Evolutionary conservation across 2,888 invertebrate species (phyloP).

Genomic region (Amiota mariae): DNA sequence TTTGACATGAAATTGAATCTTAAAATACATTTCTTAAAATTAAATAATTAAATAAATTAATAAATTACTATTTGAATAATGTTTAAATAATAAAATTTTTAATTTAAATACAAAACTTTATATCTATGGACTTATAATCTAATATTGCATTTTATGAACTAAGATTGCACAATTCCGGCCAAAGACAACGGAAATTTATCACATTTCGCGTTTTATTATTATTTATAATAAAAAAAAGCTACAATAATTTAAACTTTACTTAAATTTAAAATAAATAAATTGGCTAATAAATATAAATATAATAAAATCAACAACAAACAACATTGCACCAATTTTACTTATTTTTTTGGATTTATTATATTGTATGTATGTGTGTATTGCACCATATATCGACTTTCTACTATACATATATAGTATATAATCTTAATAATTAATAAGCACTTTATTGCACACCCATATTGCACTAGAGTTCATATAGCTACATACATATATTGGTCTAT

Average conservation of each 20-base stretch:
- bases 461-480: neutral
- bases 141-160: slow-evolving; percentile 44
- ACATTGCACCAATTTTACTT: slow-evolving; percentile 33
- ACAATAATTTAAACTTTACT: slow-evolving; percentile 30
- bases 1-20: too few relatives aligned
- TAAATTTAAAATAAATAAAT: neutral
- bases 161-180: slow-evolving; percentile 73
- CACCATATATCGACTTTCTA: slow-evolving; percentile 24
- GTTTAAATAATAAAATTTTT: neutral
- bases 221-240: slow-evolving; percentile 40
- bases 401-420: too few relatives aligned
- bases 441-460: slow-evolving; percentile 29
- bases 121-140: slow-evolving; percentile 13
- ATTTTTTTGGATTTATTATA: neutral
- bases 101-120: neutral
- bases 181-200: slow-evolving; percentile 73
- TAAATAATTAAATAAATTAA: too few relatives aligned
- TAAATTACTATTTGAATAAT: slow-evolving; percentile 17
- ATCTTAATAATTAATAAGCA: slow-evolving; percentile 17
- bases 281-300: neutral
- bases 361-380: slow-evolving; percentile 17
- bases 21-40: too few relatives aligned
- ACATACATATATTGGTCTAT: too few relatives aligned
- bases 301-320: neutral
- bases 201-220: slow-evolving; percentile 72